phyloP scores from a whole-genome alignment of 2,888 invertebrate genomes.

The Rugalucina vietnamica region DNA sequence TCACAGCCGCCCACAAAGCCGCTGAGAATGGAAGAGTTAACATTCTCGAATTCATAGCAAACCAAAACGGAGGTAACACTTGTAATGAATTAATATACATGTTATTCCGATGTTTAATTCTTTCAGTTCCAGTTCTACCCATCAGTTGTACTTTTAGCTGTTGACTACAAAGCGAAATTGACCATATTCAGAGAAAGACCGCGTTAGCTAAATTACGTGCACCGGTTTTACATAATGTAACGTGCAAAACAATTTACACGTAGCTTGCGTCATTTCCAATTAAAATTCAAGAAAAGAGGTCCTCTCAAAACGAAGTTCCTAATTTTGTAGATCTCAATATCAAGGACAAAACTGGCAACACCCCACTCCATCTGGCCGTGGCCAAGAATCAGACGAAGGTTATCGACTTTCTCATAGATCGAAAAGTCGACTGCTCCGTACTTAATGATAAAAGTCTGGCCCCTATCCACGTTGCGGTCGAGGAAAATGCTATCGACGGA shows the following conservation, averaged over 20 bases:
- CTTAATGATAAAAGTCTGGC: conserved; percentile 92
- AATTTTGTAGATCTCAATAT: conserved; percentile 74
- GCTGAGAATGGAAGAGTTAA: conserved; percentile 90
- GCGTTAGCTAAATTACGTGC: no score
- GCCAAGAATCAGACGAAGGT: conserved; percentile 90
- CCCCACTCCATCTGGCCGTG: conserved; percentile 92
- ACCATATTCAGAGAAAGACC: no score
- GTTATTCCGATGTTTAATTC: no score
- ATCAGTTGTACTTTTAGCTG: no score
- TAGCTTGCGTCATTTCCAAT: no score
- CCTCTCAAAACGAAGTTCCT: no score
- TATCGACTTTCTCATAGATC: conserved; percentile 89
- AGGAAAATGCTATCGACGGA: conserved; percentile 61
- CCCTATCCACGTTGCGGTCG: conserved; percentile 88
- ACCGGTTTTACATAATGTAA: no score
- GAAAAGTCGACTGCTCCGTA: conserved; percentile 88
- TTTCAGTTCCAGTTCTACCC: no score
- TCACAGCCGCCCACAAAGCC: conserved; percentile 92
- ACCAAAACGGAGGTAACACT: conserved; percentile 91
- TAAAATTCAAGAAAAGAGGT: no score
- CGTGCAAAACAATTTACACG: no score
- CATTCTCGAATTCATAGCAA: conserved; percentile 90
- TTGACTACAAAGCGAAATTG: no score
- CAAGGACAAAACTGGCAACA: conserved; percentile 87
- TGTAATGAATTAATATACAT: no score